A percentile compares a stretch with the other conserved stretches of the same genome.
These are phyloP conservation scores for Brenthis ino DNA, from an alignment of 2,888 invertebrate species.

Conservation along the genomic window DNA sequence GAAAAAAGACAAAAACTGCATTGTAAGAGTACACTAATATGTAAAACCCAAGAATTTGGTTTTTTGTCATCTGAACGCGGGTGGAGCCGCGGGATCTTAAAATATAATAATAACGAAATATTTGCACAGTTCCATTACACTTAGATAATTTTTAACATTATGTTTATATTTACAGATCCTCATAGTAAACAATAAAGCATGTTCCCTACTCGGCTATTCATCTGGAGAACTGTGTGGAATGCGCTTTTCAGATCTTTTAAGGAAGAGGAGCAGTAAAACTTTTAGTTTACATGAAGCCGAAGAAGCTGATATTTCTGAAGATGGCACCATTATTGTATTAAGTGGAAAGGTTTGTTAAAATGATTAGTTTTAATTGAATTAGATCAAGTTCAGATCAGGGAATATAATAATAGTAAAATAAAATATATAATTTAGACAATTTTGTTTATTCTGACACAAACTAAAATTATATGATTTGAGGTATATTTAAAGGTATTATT, in stretches of 20 bases:
- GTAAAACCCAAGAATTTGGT: too few species aligned
- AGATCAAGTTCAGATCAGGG: too few species aligned
- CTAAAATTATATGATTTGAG: too few species aligned
- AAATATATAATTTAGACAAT: too few species aligned
- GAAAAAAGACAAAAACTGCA: too few species aligned
- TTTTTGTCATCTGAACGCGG: too few species aligned
- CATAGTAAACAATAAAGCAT: slow-evolving; percentile 86
- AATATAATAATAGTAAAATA: too few species aligned
- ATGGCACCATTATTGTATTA: slow-evolving; percentile 83
- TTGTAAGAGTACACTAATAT: too few species aligned
- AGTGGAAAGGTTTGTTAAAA: slow-evolving; percentile 81
- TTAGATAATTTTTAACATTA: too few species aligned
- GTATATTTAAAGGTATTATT: too few species aligned
- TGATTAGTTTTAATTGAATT: background rate
- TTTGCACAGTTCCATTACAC: slow-evolving; percentile 2
- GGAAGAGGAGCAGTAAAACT: slow-evolving; percentile 74
- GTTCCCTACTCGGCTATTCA: slow-evolving; percentile 82
- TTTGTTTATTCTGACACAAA: too few species aligned
- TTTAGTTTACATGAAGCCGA: slow-evolving; percentile 75
- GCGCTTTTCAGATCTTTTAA: slow-evolving; percentile 76
- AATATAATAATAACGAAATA: background rate
- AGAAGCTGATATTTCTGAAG: slow-evolving; percentile 77
- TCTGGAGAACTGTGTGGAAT: slow-evolving; percentile 79
- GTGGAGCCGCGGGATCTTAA: too few species aligned
- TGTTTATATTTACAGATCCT: slow-evolving; percentile 75